A percentile compares a stretch with the other conserved stretches of the same genome.
phyloP scores from a whole-genome alignment of 2,888 invertebrate species.

The Phasia obesa region DNA sequence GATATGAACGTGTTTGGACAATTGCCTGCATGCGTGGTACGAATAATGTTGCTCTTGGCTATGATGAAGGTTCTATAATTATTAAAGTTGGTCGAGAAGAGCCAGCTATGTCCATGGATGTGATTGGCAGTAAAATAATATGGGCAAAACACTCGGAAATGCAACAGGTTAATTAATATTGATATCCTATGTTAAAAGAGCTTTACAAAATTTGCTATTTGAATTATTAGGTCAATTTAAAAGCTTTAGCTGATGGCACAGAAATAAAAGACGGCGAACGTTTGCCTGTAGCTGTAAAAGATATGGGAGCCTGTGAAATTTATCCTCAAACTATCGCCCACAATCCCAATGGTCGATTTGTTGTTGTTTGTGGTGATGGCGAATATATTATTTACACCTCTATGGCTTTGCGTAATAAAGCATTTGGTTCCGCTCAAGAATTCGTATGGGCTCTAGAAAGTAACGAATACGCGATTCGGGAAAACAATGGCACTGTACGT shows the following conservation, averaged over 20 bases:
- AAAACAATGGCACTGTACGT: slow-evolving; percentile 94
- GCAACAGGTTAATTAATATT: slow-evolving; percentile 87
- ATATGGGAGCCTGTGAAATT: slow-evolving; percentile 99
- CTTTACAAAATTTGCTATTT: background rate
- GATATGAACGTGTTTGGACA: slow-evolving; percentile 98
- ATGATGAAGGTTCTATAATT: slow-evolving; percentile 83
- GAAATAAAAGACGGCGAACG: slow-evolving; percentile 95
- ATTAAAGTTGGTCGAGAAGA: slow-evolving; percentile 93
- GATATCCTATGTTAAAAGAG: background rate
- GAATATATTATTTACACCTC: slow-evolving; percentile 99
- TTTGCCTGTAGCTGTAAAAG: slow-evolving; percentile 96
- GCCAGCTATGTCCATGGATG: slow-evolving; percentile 99
- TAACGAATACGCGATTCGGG: slow-evolving; percentile 94
- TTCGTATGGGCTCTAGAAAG: slow-evolving; percentile 99
- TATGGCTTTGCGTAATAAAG: slow-evolving; percentile 99
- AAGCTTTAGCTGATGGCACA: slow-evolving; percentile 83
- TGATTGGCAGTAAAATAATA: slow-evolving; percentile 98
- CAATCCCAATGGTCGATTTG: slow-evolving; percentile 97
- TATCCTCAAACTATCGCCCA: slow-evolving; percentile 99
- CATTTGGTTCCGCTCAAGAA: slow-evolving; percentile 98
- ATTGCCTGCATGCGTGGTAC: slow-evolving; percentile 96
- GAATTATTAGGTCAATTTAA: slow-evolving; percentile 78
- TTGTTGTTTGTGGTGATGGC: slow-evolving; percentile 99
- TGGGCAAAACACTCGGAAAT: slow-evolving; percentile 99
- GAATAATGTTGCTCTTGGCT: slow-evolving; percentile 97